phyloP scores from a whole-genome alignment of 2,888 invertebrate genomes.

The Orthonychiurus folsomi region DNA sequence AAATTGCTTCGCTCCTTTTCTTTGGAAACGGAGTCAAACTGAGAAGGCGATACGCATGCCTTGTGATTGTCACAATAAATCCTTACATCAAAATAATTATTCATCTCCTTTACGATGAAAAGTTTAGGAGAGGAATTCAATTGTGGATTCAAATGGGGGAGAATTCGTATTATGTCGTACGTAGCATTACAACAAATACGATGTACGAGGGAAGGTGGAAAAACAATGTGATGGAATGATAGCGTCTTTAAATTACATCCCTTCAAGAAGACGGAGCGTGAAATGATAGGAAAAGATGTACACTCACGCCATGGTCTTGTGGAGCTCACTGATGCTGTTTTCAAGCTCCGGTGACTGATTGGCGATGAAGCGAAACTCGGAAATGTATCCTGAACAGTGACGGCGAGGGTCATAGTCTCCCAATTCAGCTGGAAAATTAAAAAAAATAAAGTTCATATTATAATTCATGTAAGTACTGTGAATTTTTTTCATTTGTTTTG shows the following conservation, averaged over 20 bases:
- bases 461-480: too few species aligned
- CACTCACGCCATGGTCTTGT: slow-evolving; percentile 75
- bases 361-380: slow-evolving; percentile 85
- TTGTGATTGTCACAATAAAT: neutral
- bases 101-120: neutral
- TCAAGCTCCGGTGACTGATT: slow-evolving; percentile 89
- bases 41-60: neutral
- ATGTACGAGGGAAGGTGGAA: too few species aligned
- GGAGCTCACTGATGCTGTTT: slow-evolving; percentile 73
- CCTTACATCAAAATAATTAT: neutral
- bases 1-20: neutral
- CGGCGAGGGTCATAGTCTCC: slow-evolving; percentile 86
- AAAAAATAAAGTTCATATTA: too few species aligned
- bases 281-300: slow-evolving; percentile 5
- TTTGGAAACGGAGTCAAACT: neutral
- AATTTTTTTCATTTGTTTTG: too few species aligned
- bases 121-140: neutral
- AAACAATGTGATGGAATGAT: neutral
- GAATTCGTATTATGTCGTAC: too few species aligned
- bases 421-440: slow-evolving; percentile 66
- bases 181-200: too few species aligned
- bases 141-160: too few species aligned
- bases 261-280: neutral
- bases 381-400: slow-evolving; percentile 82
- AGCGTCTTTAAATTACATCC: too few species aligned